These are phyloP conservation scores for Botia kubotai DNA, from an alignment of 2,797 vertebrate genomes.

Conservation along the genomic window DNA sequence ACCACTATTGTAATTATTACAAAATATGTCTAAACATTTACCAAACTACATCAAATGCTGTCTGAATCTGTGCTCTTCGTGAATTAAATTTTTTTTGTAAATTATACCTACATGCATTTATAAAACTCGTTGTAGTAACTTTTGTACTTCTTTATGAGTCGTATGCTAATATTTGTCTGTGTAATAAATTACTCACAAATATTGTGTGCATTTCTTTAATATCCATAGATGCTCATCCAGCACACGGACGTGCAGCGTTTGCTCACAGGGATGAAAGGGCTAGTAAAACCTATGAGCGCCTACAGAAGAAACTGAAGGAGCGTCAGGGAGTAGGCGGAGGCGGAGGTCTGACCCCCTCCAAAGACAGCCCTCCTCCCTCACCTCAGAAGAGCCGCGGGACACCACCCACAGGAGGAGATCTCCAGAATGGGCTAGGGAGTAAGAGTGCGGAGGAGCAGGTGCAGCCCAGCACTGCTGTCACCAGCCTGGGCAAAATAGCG, in stretches of 20 bases:
- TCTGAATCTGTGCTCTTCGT: too few species aligned
- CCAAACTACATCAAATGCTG: too few species aligned
- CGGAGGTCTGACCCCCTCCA: slow-evolving; percentile 81
- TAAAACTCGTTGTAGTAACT: too few species aligned
- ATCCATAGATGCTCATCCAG: slow-evolving; percentile 86
- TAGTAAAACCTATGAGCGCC: slow-evolving; percentile 92
- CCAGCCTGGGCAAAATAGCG: slow-evolving; percentile 73
- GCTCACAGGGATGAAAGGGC: slow-evolving; percentile 91
- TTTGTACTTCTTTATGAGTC: too few species aligned
- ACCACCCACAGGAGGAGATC: slow-evolving; percentile 75
- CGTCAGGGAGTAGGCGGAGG: slow-evolving; percentile 81
- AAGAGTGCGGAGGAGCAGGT: slow-evolving; percentile 77
- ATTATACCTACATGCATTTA: too few species aligned
- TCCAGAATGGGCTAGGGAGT: slow-evolving; percentile 84
- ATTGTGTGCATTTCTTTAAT: slow-evolving; percentile 56
- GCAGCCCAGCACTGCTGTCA: slow-evolving; percentile 72
- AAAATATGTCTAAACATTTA: too few species aligned
- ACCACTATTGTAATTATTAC: too few species aligned
- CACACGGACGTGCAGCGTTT: slow-evolving; percentile 88
- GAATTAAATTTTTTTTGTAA: too few species aligned
- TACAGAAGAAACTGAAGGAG: slow-evolving; percentile 97
- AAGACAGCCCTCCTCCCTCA: slow-evolving; percentile 94
- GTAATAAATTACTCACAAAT: neutral
- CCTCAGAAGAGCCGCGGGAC: slow-evolving; percentile 86
- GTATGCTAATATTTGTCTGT: neutral